Evolutionary conservation across 2,888 invertebrate species (phyloP).

Genomic region (Tipula helvola): DNA sequence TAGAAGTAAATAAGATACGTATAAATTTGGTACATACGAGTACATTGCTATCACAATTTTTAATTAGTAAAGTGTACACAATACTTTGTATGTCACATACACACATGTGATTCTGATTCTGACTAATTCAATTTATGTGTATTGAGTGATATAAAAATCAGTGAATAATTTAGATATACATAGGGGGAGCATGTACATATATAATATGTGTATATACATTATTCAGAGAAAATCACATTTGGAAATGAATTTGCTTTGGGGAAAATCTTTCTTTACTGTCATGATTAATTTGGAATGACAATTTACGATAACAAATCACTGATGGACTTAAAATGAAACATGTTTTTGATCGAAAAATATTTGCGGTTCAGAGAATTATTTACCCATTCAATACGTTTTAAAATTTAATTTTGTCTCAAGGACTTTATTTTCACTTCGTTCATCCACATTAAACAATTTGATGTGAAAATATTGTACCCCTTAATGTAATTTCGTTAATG

Average conservation of each 20-base stretch:
- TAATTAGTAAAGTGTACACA: background rate
- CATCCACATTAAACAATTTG: too few relatives aligned
- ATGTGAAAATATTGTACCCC: too few relatives aligned
- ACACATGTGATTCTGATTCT: background rate
- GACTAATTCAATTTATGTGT: background rate
- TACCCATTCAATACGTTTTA: too few relatives aligned
- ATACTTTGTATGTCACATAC: background rate
- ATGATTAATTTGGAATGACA: background rate
- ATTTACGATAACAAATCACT: too few relatives aligned
- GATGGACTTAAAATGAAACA: too few relatives aligned
- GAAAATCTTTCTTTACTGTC: background rate
- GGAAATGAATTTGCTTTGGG: background rate
- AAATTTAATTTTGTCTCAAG: too few relatives aligned
- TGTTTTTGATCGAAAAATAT: too few relatives aligned
- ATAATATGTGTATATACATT: background rate
- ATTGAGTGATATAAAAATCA: background rate
- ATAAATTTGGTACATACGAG: background rate
- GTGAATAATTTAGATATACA: background rate
- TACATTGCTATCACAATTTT: background rate
- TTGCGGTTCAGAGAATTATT: too few relatives aligned
- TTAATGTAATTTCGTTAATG: too few relatives aligned
- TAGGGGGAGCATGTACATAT: background rate
- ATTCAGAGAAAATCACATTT: background rate
- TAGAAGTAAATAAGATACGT: background rate
- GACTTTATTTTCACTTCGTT: too few relatives aligned